Conservation (phyloP, 2,797 vertebrate species). For the Coregonus suidteri region DNA sequence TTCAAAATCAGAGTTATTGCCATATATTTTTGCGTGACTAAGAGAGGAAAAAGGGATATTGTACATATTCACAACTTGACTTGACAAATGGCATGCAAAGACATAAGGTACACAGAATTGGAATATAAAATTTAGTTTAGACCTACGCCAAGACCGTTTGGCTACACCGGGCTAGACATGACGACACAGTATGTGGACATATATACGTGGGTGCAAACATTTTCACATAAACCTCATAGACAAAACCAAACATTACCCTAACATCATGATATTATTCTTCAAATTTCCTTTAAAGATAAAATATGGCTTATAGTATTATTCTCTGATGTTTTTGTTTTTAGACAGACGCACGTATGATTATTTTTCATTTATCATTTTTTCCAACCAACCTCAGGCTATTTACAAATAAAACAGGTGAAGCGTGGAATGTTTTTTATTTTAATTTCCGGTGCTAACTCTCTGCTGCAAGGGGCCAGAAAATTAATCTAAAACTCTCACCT, state of each 20-base stretch:
- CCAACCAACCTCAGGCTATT: constrained; percentile 47
- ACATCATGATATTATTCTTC: constrained; percentile 68
- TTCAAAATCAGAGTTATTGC: constrained; percentile 77
- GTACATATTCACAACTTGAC: constrained; percentile 63
- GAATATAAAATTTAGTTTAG: constrained; percentile 60
- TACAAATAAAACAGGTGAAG: constrained; percentile 69
- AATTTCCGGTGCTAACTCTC: constrained; percentile 50
- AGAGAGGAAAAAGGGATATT: constrained; percentile 36
- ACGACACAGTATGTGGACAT: constrained; percentile 34
- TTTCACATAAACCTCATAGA: constrained; percentile 65
- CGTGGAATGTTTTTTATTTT: constrained; percentile 23
- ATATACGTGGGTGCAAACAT: constrained; percentile 61
- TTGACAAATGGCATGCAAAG: constrained; percentile 77
- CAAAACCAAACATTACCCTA: constrained; percentile 69
- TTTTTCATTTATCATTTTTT: constrained; percentile 55
- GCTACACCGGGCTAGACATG: constrained; percentile 18
- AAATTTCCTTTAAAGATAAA: constrained; percentile 71
- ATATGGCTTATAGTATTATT: constrained; percentile 83
- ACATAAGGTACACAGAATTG: constrained; percentile 48
- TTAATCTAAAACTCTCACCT: constrained; percentile 61
- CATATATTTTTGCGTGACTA: constrained; percentile 73
- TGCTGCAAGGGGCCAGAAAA: constrained; percentile 52
- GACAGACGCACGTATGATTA: constrained; percentile 71
- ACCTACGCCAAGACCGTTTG: constrained; percentile 55
- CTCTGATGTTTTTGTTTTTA: constrained; percentile 52